Percentiles rank a stretch among this genome's conserved stretches.
phyloP scores from a whole-genome alignment of 2,888 invertebrate species.

The Macroteleia sp. region DNA sequence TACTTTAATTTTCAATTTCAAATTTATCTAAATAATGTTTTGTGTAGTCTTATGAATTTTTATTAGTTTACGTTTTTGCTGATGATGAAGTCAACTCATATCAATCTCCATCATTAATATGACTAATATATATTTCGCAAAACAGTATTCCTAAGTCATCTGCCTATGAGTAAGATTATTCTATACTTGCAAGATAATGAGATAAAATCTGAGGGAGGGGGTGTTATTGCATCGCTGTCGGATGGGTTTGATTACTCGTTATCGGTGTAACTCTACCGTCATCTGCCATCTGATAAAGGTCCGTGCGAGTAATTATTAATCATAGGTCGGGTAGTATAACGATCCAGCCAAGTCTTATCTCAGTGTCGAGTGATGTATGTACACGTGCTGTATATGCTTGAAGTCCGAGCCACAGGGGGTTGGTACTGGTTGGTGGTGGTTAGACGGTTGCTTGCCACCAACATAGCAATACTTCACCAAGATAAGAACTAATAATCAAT shows the following conservation, averaged over 20 bases:
- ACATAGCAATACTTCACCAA: conserved; percentile 78
- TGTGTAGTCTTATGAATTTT: no score
- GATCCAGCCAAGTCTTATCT: conserved; percentile 82
- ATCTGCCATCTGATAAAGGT: conserved; percentile 81
- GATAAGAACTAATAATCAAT: conserved; percentile 81
- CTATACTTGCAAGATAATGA: conserved; percentile 58
- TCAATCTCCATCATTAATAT: conserved; percentile 35
- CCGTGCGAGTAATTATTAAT: conserved; percentile 82
- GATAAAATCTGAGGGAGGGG: conserved; percentile 50
- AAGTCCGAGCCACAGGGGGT: conserved; percentile 66
- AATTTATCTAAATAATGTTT: no score
- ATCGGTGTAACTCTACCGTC: conserved; percentile 80
- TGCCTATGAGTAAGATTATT: conserved; percentile 54
- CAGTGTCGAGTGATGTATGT: conserved; percentile 80
- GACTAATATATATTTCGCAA: conserved; percentile 29
- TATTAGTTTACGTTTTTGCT: no score
- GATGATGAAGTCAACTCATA: no score
- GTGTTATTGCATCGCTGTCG: conserved; percentile 56
- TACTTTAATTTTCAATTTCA: no score
- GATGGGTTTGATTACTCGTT: conserved; percentile 80
- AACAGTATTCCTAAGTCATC: conserved; percentile 38
- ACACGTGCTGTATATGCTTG: conserved; percentile 65
- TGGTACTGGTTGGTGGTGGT: conserved; percentile 60
- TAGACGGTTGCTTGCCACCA: conserved; percentile 63
- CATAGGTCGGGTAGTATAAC: conserved; percentile 80